Base-by-base conservation (phyloP, 2,797 vertebrate genomes). In the Protonibea diacanthus region DNA sequence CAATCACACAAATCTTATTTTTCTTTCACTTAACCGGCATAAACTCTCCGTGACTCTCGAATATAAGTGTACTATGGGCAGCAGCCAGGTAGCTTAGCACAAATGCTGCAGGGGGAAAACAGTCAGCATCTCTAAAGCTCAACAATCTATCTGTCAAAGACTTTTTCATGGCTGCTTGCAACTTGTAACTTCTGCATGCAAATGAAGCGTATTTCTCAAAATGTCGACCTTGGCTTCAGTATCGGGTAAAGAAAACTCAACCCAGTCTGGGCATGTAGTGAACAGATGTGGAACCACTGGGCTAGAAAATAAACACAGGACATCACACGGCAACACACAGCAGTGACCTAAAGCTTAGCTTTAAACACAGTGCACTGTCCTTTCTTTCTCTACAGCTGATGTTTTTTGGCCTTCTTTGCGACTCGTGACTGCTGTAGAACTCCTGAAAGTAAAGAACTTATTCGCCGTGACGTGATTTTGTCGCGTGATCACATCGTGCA, bases 201-300 rank as follows among this genome's bases (percentile, higher is more conserved):
- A 38, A 38, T 38, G 33, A 9, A 38, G 33, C 33, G 33, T 38
- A 9, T 9, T 38, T 38, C 33, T 38, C 33, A 38, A 47, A 47
- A 25, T n/a, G 2, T 47, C 40, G 7, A 33, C 33, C 42, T 51
- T 20, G 10, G 27, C 20, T 47, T 44, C 17, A 38, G 18, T 15
- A 21, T 9, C 27, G 49, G 23, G 7, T 21, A 11, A 12, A 3
- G 45, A 20, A 15, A 14, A 25, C 27, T 15, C 51, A 59, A 63
- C 33, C 18, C 51, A 56, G 23, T 11, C 29, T 17, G 18, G 56
- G 29, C 23, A 51, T 57, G 51, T 33, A 47, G 49, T 57, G 71
- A 68, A 64, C 76, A 79, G 67, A 61, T 75, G 71, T 63, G 13
- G 57, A 42, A 55, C 12, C n/a, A 44, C 44, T 14, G 58, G 58